Evolutionary conservation across 2,113 vertebrate genomes (phyloP).

Genomic region (Rhinolophus ferrumequinum): DNA sequence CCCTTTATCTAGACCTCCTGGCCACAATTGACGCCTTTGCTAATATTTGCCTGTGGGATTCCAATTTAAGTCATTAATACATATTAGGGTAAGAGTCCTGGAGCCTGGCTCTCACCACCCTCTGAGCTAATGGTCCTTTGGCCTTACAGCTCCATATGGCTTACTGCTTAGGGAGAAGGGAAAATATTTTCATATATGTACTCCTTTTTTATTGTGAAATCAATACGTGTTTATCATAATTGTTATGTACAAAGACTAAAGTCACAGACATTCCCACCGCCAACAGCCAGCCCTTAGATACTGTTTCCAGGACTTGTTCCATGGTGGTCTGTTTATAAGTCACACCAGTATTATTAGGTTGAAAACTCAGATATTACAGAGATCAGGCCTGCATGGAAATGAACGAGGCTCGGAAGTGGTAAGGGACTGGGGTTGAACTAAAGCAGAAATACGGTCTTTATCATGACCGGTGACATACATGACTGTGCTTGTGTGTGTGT

Average conservation of each 20-base stretch:
- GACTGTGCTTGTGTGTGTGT: background rate
- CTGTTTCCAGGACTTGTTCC: background rate
- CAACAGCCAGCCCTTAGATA: background rate
- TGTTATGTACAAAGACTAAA: background rate
- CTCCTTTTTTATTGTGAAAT: background rate
- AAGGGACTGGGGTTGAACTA: background rate
- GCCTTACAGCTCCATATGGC: background rate
- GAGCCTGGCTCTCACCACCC: background rate
- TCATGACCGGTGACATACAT: fast-evolving
- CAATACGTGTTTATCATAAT: background rate
- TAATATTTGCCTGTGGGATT: background rate
- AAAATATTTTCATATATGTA: fast-evolving
- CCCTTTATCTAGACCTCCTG: background rate
- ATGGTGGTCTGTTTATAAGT: background rate
- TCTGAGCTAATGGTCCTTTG: background rate
- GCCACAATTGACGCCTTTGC: background rate
- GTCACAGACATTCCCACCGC: background rate
- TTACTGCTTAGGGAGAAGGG: background rate
- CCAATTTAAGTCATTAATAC: background rate
- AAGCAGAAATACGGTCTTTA: background rate
- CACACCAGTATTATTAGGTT: too few species aligned
- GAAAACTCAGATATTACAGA: background rate
- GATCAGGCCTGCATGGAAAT: background rate
- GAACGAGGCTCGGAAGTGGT: background rate
- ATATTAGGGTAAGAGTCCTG: background rate